Evolutionary conservation across 1,140 invertebrate species (phyloP).

Genomic region (Copidosoma floridanum): DNA sequence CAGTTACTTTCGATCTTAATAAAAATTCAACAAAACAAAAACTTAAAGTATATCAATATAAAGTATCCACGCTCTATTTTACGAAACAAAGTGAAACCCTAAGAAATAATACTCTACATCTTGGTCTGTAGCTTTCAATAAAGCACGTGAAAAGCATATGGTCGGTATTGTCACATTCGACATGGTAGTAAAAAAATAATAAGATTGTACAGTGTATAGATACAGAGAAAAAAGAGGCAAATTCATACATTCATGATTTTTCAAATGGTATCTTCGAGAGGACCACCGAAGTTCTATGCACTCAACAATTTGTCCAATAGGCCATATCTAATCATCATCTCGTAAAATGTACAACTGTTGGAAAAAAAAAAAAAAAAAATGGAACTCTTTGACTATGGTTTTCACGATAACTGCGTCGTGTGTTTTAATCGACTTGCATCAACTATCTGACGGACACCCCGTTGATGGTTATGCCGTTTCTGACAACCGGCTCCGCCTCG

Average conservation of each 20-base stretch:
- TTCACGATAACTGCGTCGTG: neutral
- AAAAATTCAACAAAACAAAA: constrained; percentile 22
- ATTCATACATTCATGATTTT: neutral
- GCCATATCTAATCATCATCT: neutral
- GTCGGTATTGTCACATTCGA: too few species aligned
- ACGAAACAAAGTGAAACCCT: neutral
- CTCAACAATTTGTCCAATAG: constrained; percentile 22
- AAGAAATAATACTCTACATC: constrained; percentile 15
- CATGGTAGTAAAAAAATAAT: too few species aligned
- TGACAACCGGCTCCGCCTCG: constrained; percentile 65
- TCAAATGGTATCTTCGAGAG: neutral
- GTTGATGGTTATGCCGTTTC: constrained; percentile 71
- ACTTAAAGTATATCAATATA: too few species aligned
- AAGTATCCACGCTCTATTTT: constrained; percentile 2
- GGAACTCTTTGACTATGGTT: constrained; percentile 24
- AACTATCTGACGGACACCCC: constrained; percentile 68
- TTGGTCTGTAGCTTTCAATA: constrained; percentile 26
- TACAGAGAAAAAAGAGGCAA: neutral
- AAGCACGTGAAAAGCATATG: too few species aligned
- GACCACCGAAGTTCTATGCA: neutral
- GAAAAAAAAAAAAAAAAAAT: constrained; percentile 9
- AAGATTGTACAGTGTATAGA: neutral
- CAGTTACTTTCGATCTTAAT: neutral
- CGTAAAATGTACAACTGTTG: neutral
- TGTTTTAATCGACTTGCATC: neutral